Evolutionary conservation across 2,888 invertebrate genomes (phyloP).

Genomic region (Perithous albicinctus): DNA sequence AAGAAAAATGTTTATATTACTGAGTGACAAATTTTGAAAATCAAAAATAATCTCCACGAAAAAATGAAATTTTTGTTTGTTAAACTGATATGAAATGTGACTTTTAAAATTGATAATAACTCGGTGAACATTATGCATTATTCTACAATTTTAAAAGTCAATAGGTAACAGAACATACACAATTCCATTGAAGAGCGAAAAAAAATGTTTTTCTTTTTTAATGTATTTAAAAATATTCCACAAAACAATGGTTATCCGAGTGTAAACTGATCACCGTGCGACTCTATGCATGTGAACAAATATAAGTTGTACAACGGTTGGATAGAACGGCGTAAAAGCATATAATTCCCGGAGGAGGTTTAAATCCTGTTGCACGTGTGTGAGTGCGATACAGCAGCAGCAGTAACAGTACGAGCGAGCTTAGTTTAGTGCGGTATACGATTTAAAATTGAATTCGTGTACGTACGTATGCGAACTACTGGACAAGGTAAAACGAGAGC

Average conservation of each 20-base stretch:
- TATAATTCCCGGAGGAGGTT: slow-evolving; percentile 50
- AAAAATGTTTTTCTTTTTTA: too few species aligned
- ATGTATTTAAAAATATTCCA: background rate
- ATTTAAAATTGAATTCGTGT: slow-evolving; percentile 70
- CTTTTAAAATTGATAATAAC: too few species aligned
- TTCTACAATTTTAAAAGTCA: too few species aligned
- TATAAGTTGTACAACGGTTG: slow-evolving; percentile 28
- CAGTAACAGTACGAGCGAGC: slow-evolving; percentile 1
- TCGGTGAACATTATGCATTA: too few species aligned
- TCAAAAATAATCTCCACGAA: too few species aligned
- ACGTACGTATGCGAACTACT: slow-evolving; percentile 48
- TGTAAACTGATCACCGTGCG: slow-evolving; percentile 14
- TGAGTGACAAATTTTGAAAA: too few species aligned
- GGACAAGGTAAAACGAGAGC: slow-evolving; percentile 37
- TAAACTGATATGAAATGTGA: too few species aligned
- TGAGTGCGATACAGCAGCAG: background rate
- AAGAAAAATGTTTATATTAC: too few species aligned
- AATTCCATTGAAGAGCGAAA: background rate
- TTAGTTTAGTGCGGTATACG: slow-evolving; percentile 29
- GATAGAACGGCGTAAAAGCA: slow-evolving; percentile 23
- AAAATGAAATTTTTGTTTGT: too few species aligned
- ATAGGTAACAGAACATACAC: background rate
- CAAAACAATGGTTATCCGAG: slow-evolving; percentile 33
- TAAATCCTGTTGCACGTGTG: slow-evolving; percentile 40
- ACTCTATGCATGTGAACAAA: slow-evolving; percentile 6